Base-by-base conservation (phyloP, 2,113 vertebrate genomes). In the Epinephelus fuscoguttatus region DNA sequence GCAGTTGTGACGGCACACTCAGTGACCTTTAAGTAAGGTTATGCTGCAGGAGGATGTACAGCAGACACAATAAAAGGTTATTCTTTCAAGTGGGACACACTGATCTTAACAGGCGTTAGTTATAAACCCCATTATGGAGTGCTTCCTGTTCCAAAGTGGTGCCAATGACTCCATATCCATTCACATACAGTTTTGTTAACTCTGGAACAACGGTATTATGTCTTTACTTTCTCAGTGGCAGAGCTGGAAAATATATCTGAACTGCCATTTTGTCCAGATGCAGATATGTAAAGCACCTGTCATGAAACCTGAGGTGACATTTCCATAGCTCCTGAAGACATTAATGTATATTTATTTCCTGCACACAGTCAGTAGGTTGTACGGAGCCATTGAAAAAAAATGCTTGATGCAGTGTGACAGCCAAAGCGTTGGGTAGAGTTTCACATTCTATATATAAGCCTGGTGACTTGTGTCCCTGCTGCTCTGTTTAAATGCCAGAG, bases 361-460 rank as follows among this genome's bases (percentile, higher is more conserved):
- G 81, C 85, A 84, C 89, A 81, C 66, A 90, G 93, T 94, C 89
- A 62, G 75, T 64, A 50, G 86, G 88, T 89, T 82, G 80, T 86
- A 89, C 91, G 95, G 79, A 60, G 88, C 93, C 88, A 93, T 92
- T 96, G 94, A 93, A 95, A 95, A 89, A 90, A 94, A 92, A 94
- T 95, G 95, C 93, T 94, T 95, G 96, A 96, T 96, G 96, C 95
- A 93, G 94, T 88, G 94, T 94, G 95, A 96, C 97, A 97, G 97
- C 97, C 97, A 85, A 96, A 95, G 96, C 88, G 94, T 95, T 95
- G 97, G 98, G 95, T 99, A 97, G 96, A 94, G 96, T 99, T 99
- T 98, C 98, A 98, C 96, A 94, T 95, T 96, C 97, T 97, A 98
- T 97, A 99, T 98, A 97, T 96, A 99, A 97, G 96, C 96, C 94